A percentile compares a stretch with the other conserved stretches of the same genome.
These are phyloP conservation scores for Leptothorax acervorum DNA, from an alignment of 2,888 invertebrate genomes.

Conservation along the genomic window DNA sequence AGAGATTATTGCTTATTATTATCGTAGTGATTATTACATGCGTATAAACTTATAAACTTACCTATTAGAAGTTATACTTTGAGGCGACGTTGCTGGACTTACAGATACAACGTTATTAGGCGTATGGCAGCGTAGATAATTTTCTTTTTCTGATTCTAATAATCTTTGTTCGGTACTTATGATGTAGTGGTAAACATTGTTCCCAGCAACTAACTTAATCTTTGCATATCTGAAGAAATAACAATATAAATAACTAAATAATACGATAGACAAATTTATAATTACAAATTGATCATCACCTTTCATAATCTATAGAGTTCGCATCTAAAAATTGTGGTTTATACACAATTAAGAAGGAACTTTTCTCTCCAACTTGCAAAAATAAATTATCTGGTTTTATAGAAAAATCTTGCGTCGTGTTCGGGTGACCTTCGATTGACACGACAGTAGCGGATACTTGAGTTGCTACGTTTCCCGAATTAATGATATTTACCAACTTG, in stretches of 20 bases:
- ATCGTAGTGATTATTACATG: neutral
- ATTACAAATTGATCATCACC: constrained; percentile 13
- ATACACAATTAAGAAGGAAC: constrained; percentile 74
- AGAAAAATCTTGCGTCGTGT: constrained; percentile 69
- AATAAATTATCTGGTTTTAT: constrained; percentile 75
- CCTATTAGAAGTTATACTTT: constrained; percentile 79
- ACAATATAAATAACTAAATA: constrained; percentile 24
- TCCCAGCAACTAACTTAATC: constrained; percentile 74
- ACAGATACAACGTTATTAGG: constrained; percentile 75
- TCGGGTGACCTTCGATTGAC: constrained; percentile 63
- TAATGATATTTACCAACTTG: constrained; percentile 76
- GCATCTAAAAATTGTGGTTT: constrained; percentile 71
- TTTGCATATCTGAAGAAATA: constrained; percentile 68
- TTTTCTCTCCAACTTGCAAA: constrained; percentile 74
- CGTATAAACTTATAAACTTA: constrained; percentile 60
- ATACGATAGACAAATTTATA: constrained; percentile 8
- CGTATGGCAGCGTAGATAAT: constrained; percentile 79
- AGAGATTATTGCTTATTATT: neutral
- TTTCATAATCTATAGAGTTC: constrained; percentile 1
- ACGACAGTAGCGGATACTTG: constrained; percentile 71
- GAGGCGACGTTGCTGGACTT: constrained; percentile 81
- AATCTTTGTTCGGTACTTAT: constrained; percentile 72
- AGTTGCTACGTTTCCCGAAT: constrained; percentile 75
- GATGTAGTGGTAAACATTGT: constrained; percentile 74
- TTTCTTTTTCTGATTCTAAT: constrained; percentile 71